Conservation (phyloP, 2,113 vertebrate species). For the Oncorhynchus clarkii region DNA sequence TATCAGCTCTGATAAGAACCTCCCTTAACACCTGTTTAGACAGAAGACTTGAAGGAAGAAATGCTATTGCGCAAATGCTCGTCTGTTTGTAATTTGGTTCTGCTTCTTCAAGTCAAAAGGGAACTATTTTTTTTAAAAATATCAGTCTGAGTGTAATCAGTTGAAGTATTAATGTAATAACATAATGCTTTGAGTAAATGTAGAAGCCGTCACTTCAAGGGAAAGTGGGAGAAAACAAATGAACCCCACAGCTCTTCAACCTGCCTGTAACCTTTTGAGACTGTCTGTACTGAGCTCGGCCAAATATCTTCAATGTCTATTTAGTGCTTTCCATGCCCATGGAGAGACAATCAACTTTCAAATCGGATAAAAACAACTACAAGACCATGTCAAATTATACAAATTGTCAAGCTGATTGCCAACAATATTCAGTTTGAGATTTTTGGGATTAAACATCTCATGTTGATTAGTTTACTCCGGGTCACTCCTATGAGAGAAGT, state of each 20-base stretch:
- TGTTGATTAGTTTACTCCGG: no score
- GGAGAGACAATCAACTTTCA: background rate
- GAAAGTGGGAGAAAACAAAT: background rate
- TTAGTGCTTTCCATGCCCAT: background rate
- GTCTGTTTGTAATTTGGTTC: slow-evolving; percentile 35
- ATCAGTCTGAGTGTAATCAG: background rate
- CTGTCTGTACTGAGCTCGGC: background rate
- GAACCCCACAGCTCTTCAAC: background rate
- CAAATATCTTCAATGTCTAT: background rate
- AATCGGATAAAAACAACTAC: background rate
- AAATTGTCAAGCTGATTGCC: background rate
- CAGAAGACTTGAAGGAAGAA: background rate
- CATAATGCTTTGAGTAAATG: background rate
- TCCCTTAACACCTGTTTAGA: background rate
- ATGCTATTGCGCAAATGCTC: background rate
- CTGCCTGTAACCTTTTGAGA: background rate
- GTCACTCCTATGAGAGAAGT: no score
- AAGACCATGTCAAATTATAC: background rate
- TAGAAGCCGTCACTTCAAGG: background rate
- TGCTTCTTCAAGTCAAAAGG: slow-evolving; percentile 1
- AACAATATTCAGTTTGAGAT: background rate
- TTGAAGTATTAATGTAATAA: background rate
- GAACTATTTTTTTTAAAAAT: no score
- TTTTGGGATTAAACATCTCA: background rate
- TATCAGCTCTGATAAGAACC: slow-evolving; percentile 22